Evolutionary conservation across 1,140 invertebrate genomes (phyloP), one percentile per base, ranked within the genome.

Genomic region (Brachystomella parvula): DNA sequence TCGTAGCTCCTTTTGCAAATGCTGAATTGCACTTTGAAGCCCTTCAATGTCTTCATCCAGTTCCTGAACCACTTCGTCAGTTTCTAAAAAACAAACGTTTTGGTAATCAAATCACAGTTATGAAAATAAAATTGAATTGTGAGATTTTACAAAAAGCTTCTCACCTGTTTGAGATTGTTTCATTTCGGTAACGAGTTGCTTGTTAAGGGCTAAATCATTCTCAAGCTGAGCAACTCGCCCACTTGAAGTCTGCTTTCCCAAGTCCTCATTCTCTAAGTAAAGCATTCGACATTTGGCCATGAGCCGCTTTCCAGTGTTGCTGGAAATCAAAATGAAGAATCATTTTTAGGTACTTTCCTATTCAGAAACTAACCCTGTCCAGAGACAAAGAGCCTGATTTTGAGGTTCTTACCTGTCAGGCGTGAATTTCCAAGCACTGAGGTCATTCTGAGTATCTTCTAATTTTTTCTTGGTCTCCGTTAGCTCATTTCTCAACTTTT

Each of bases 351-450:
- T 9, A 24, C 17, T 24, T 56, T 56, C 6, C 6, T n/a, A 15
- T n/a, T 6, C 24, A 39, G 3, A 24, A 9, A 60, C 15, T 60
- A 30, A 29, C 6, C 19, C 26, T 60, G 28, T 33, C 12, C 12
- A 21, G 3, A 57, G 30, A 65, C 21, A 39, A 33, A 19, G 26
- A 67, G 63, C 39, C 44, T 29, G 44, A 47, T 63, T 56, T 49
- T 3, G 30, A 31, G 30, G 3, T 62, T 31, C 3, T 29, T 60
- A 73, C 75, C 77, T 96, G 80, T 98, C 95, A 32, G 95, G 92
- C 24, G 94, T 98, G 77, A 98, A 98, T 80, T 98, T 98, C 95
- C 95, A 98, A 1, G 95, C 95, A 67, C 89, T 91, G 29, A 98
- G 81, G 84, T 98, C 95, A 80, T 95, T 96, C 80, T 98, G 94